Base-by-base conservation (phyloP, 2,888 invertebrate genomes). In the Melitaea athalia region DNA sequence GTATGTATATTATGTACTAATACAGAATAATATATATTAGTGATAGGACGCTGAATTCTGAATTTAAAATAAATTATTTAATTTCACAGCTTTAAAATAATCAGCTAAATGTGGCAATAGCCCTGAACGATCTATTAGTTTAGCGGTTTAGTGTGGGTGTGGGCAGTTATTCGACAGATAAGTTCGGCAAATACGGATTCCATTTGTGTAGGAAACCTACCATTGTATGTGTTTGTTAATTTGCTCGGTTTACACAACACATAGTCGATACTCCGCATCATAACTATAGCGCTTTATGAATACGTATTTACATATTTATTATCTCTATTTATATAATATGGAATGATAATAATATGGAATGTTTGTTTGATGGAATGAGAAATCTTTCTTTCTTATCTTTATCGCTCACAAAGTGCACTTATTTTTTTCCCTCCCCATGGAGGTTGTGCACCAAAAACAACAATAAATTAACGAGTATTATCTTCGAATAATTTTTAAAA, bases 121-220 rank as follows among this genome's bases (percentile, higher is more conserved):
- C 50, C 42, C 17, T 57, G 15, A 24, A 47, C 24, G 47, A 66
- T 66, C 59, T 68, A 66, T 69, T 68, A 63, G 66, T 64, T 59
- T 68, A 60, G 64, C 59, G 60, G 59, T 63, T 50, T 63, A 45
- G 62, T 63, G 68, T 65, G 61, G 33, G 72, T 59, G 57, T 60
- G 66, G 47, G 47, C 66, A 55, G 67, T 69, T 68, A 72, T 69
- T 64, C 67, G 63, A 52, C 50, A 67, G 68, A 73, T 73, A 73
- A 70, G 74, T 74, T 71, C 64, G 62, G 65, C 65, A 71, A 75
- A 74, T 66, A 73, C 62, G 63, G 69, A 45, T 61, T 64, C 62
- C 69, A 70, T 69, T 72, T 68, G 70, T 67, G 70, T 62, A 72
- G 71, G 67, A 53, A 64, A 59, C 72, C 72, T 47, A 31, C 66